Conservation (phyloP, 2,888 invertebrate genomes). For the Eupithecia abbreviata region DNA sequence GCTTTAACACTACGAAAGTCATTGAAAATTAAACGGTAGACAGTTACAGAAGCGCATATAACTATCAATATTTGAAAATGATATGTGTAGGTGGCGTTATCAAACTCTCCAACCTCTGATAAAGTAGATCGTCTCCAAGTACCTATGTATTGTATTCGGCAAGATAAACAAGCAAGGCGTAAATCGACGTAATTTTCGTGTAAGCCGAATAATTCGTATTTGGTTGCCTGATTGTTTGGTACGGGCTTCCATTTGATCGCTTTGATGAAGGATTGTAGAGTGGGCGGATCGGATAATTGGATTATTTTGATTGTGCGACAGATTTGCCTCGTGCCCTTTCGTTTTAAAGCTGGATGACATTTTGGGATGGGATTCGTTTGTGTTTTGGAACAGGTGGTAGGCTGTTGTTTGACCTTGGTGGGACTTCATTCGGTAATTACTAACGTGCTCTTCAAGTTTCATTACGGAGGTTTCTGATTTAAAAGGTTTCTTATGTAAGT, state of each 20-base stretch:
- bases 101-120: too few relatives aligned
- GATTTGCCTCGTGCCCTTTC: constrained; percentile 22
- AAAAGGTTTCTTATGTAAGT: neutral
- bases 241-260: constrained; percentile 26
- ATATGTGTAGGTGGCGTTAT: too few relatives aligned
- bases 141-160: neutral
- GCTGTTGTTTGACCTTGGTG: neutral
- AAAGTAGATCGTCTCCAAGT: neutral
- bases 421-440: neutral
- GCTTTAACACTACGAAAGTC: too few relatives aligned
- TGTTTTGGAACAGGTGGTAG: neutral
- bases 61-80: too few relatives aligned
- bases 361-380: neutral
- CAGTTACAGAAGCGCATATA: too few relatives aligned
- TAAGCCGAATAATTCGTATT: constrained; percentile 30
- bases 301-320: constrained; percentile 28
- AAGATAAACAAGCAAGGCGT: constrained; percentile 1
- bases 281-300: constrained; percentile 25
- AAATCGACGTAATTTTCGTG: constrained; percentile 21
- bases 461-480: neutral
- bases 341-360: neutral
- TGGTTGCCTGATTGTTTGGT: constrained; percentile 26
- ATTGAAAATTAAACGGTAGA: too few relatives aligned
- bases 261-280: constrained; percentile 26
- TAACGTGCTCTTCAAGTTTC: too few relatives aligned